phyloP scores from a whole-genome alignment of 2,888 invertebrate genomes.

The Gibbula magus region DNA sequence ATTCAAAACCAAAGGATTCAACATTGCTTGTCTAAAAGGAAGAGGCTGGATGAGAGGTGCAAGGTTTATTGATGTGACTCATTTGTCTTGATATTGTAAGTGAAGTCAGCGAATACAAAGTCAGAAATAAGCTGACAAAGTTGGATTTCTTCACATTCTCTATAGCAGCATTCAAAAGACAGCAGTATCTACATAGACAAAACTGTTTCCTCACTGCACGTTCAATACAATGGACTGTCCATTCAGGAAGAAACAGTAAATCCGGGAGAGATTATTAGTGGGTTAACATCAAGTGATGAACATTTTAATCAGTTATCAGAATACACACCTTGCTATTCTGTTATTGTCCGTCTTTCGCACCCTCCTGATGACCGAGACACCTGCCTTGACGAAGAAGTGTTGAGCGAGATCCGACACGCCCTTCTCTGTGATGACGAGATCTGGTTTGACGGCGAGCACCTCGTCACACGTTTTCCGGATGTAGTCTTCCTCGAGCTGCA shows the following conservation, averaged over 20 bases:
- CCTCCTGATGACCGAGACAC: slow-evolving; percentile 81
- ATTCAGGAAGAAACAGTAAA: too few species aligned
- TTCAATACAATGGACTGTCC: neutral
- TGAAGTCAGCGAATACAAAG: neutral
- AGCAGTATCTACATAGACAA: neutral
- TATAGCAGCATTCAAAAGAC: neutral
- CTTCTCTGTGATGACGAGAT: slow-evolving; percentile 97
- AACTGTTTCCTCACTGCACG: neutral
- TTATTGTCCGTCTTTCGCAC: slow-evolving; percentile 97
- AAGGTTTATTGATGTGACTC: too few species aligned
- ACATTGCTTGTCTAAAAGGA: too few species aligned
- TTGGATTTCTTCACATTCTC: neutral
- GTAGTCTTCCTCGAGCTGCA: slow-evolving; percentile 96
- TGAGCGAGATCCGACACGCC: slow-evolving; percentile 86
- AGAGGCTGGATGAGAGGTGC: too few species aligned
- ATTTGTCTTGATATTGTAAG: neutral
- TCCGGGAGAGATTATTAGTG: too few species aligned
- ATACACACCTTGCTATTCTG: slow-evolving; percentile 86
- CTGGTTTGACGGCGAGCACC: slow-evolving; percentile 95
- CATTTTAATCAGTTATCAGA: neutral
- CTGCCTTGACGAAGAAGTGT: slow-evolving; percentile 78
- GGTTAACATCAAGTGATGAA: neutral
- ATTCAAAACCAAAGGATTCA: too few species aligned
- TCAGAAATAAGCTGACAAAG: neutral
- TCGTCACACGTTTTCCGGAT: slow-evolving; percentile 92